Base-by-base conservation (phyloP, 2,797 vertebrate genomes). In the Monodelphis domestica region DNA sequence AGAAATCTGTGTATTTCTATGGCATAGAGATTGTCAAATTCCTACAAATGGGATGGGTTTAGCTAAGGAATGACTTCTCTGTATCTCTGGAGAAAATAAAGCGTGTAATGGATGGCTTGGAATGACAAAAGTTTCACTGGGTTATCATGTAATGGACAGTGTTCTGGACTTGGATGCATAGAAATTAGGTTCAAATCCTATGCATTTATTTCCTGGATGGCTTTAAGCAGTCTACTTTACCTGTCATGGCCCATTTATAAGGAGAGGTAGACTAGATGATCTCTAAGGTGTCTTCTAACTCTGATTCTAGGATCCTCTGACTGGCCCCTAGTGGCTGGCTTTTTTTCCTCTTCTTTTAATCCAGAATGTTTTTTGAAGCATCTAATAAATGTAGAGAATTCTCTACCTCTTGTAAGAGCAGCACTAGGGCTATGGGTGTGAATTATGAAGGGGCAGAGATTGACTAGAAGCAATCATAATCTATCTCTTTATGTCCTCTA, bases 321-420 rank as follows among this genome's bases (percentile, higher is more conserved):
- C 70, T 78, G 38, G 17, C 4, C 17, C n/a, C 17, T 21, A 38
- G n/a, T 24, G n/a, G n/a, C 59, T 70, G 24, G 54, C 26, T 55
- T 17, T 70, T 70, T 17, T 38, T n/a, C 17, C 78, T 4, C 5
- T 9, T 3, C 0, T 26, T 10, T 29, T 4, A 38, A n/a, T n/a
- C 38, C 12, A 9, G 12, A 30, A 7, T 59, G 17, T 56, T 89
- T 12, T 52, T 28, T 12, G n/a, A 78, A 38, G 6, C 15, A 45
- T 6, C 14, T 4, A 0, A 29, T 52, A 28, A 15, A 1, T 57
- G 50, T 26, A 52, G 93, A 88, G 2, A 4, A 84, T 84, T 38
- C 70, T 24, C 2, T 84, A 45, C 7, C 24, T 45, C 50, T 84
- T 84, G 24, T 26, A 50, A 84, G 84, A 50, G 17, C 70, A 84